Evolutionary conservation across 2,797 vertebrate genomes (phyloP).

Genomic region (Acrossocheilus fasciatus): DNA sequence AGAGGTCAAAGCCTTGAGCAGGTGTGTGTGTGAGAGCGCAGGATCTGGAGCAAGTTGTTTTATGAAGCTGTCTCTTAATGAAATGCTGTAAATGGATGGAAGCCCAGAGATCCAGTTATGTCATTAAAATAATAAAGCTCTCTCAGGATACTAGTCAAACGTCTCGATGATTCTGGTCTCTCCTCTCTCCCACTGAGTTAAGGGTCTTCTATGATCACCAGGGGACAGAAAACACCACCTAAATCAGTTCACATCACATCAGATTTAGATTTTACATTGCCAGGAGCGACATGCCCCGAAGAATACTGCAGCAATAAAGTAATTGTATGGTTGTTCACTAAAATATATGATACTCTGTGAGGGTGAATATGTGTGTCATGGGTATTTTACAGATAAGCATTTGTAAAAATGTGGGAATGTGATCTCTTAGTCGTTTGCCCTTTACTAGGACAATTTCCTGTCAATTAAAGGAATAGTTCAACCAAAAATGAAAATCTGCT

Average conservation of each 20-base stretch:
- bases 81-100: constrained; percentile 50
- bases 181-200: constrained; percentile 4
- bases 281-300: not conserved
- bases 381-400: constrained; percentile 19
- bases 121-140: constrained; percentile 60
- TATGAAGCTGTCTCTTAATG: constrained; percentile 61
- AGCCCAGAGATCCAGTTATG: constrained; percentile 52
- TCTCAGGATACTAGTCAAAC: constrained; percentile 59
- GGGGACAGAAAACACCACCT: constrained; percentile 14
- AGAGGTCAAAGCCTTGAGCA: constrained; percentile 50
- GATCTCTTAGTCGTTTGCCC: not conserved
- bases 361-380: not conserved
- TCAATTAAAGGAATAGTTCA: not conserved
- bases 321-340: not conserved
- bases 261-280: constrained; percentile 3
- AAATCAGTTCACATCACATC: constrained; percentile 21
- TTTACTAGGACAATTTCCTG: not conserved
- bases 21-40: constrained; percentile 47
- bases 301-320: constrained; percentile 4
- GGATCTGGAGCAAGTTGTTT: constrained; percentile 65
- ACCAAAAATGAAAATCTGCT: not conserved
- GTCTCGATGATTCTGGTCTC: constrained; percentile 9
- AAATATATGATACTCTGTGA: constrained; percentile 29
- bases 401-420: constrained; percentile 15
- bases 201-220: not conserved